Percentiles rank a stretch among this genome's conserved stretches.
These are phyloP conservation scores for Altica lythri DNA, from an alignment of 2,888 invertebrate species.

Conservation along the genomic window DNA sequence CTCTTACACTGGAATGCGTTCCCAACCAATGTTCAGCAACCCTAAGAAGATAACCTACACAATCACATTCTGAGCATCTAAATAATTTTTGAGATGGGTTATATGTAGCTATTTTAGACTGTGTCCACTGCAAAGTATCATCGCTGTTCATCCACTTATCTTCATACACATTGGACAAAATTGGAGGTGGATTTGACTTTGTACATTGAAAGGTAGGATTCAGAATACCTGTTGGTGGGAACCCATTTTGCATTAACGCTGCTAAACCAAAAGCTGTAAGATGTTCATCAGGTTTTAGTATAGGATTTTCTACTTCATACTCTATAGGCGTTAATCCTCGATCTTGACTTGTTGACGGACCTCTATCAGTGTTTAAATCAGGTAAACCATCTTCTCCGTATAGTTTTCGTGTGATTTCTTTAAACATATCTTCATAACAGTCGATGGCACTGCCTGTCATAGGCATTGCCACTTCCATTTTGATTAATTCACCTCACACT, in stretches of 20 bases:
- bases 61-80: conserved; percentile 76
- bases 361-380: conserved; percentile 53
- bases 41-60: conserved; percentile 73
- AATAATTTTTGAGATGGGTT: conserved; percentile 76
- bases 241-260: conserved; percentile 76
- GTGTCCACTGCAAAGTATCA: conserved; percentile 74
- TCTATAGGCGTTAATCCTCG: conserved; percentile 58
- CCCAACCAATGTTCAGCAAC: conserved; percentile 80
- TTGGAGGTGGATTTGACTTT: conserved; percentile 47
- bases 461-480: conserved; percentile 63
- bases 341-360: conserved; percentile 49
- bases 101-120: conserved; percentile 80
- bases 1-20: conserved; percentile 70
- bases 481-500: conserved; percentile 29
- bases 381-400: conserved; percentile 78
- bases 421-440: conserved; percentile 84
- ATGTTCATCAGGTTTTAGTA: conserved; percentile 73
- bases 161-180: conserved; percentile 43
- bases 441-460: conserved; percentile 66
- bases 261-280: conserved; percentile 74
- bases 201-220: conserved; percentile 64
- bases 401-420: conserved; percentile 89
- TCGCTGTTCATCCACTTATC: conserved; percentile 72
- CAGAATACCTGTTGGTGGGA: conserved; percentile 69
- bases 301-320: conserved; percentile 57